Evolutionary conservation across 1,140 invertebrate species (phyloP), one percentile per base, ranked within the genome.

Genomic region (Sycophila sp.): DNA sequence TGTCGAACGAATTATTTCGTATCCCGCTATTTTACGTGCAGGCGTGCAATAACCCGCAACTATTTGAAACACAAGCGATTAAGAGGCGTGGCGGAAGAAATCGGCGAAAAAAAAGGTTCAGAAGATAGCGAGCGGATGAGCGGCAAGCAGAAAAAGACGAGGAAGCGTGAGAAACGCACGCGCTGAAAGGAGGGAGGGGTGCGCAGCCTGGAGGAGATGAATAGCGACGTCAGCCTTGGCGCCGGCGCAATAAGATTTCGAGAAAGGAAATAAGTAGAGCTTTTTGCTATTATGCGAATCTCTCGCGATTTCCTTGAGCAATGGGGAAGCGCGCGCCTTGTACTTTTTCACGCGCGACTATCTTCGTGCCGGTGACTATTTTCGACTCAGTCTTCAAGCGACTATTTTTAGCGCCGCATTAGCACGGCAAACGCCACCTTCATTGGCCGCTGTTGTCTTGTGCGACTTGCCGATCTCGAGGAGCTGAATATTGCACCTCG

Each of bases 231-330:
- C 64, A 56, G 38, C 58, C 15, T n/a, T 32, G 32, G n/a, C 11
- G 42, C 45, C 2, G 15, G 13, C 3, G 38, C 32, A 45, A 34
- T 49, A 26, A 59, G 42, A 59, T 49, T 36, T 4, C 13, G 15
- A 49, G 15, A 2, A 1, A 45, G 17, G 10, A 32, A 49, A 55
- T 49, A 59, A 45, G 30, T 49, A 68, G 17, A 59, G 65, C 22
- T 68, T 47, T n/a, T 47, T 59, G 49, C 42, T 68, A 68, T 59
- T 68, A 68, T 36, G 53, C 30, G 55, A 38, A 38, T 49, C 26
- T 17, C 10, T 49, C 22, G 22, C 55, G 42, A 59, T 68, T 68
- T 68, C 42, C 30, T 49, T 68, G 38, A 59, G 42, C 47, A 42
- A 68, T 55, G 47, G 42, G 47, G 24, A 28, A n/a, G n/a, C 15